Evolutionary conservation across 2,888 invertebrate species (phyloP), one percentile per base, ranked within the genome.

Genomic region (Listrodromus nycthemerus): DNA sequence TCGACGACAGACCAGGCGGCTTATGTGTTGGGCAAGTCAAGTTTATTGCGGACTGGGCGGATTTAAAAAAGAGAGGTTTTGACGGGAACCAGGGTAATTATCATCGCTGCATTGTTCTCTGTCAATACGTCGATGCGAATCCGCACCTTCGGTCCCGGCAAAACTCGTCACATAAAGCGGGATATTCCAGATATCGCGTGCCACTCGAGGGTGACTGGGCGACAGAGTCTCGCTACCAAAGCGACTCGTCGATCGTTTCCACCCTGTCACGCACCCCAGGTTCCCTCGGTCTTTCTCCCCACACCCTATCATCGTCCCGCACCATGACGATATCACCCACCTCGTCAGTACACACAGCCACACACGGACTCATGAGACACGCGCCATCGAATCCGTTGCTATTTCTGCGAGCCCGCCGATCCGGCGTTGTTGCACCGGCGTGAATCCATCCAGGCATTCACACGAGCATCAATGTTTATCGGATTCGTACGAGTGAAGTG

Each of bases 211-310:
- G 76, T 73, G 83, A 73, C 76, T 77, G 77, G 67, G 76, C 70
- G 41, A 52, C 67, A 45, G 63, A 75, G 65, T 65, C 24, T 58
- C 65, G 71, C 70, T 83, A 77, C 67, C 73, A 69, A 45, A 16
- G 71, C 80, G 80, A 74, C 69, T 74, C 77, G 84, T 81, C 81
- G 81, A 84, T 84, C 84, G 81, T 71, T 84, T 84, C 78, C 81
- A 84, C 77, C 84, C 84, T 84, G 84, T 81, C 84, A 84, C 84
- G 81, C 84, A 84, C 84, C 84, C 84, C 81, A 69, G 27, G 65
- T 84, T 78, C 63, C 45, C 80, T 66, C 80, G 63, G 52, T 77
- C 70, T 66, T 73, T 48, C 77, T 74, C 77, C 58, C 45, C 75
- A n/a, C 24, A 50, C 41, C 41, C 61, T 48, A 61, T 74, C 71